Evolutionary conservation across 2,113 vertebrate species (phyloP).

Genomic region (Rhabdomys dilectus): DNA sequence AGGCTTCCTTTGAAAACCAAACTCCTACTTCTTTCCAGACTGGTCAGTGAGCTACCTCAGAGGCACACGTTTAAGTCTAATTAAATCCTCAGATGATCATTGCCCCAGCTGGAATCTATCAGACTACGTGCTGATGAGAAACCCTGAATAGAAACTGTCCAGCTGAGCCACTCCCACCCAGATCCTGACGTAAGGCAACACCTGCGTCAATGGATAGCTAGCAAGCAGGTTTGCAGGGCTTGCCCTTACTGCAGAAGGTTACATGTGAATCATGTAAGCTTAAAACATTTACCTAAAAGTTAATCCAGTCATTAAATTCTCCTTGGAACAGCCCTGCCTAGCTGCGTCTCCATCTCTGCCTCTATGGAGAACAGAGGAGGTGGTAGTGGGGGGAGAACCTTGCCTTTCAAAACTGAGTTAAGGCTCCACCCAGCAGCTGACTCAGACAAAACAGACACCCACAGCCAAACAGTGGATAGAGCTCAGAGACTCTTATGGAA

Average conservation of each 20-base stretch:
- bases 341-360: neutral
- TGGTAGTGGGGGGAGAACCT: neutral
- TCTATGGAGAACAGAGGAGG: too few relatives aligned
- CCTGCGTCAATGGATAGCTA: accelerated
- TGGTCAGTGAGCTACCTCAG: neutral
- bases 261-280: accelerated
- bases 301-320: neutral
- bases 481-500: too few relatives aligned
- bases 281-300: neutral
- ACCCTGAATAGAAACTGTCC: neutral
- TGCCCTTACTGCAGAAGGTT: neutral
- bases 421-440: neutral
- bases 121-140: too few relatives aligned
- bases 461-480: too few relatives aligned
- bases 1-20: neutral
- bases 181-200: neutral
- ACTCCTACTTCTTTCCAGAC: neutral
- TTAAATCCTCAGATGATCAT: neutral
- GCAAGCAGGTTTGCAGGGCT: neutral
- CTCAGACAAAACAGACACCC: too few relatives aligned
- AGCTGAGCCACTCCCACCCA: neutral
- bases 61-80: neutral
- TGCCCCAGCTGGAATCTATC: neutral
- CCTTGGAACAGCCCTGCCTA: neutral
- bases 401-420: neutral